Conservation (phyloP, 2,888 invertebrate genomes). For the Yponomeuta evonymella region DNA sequence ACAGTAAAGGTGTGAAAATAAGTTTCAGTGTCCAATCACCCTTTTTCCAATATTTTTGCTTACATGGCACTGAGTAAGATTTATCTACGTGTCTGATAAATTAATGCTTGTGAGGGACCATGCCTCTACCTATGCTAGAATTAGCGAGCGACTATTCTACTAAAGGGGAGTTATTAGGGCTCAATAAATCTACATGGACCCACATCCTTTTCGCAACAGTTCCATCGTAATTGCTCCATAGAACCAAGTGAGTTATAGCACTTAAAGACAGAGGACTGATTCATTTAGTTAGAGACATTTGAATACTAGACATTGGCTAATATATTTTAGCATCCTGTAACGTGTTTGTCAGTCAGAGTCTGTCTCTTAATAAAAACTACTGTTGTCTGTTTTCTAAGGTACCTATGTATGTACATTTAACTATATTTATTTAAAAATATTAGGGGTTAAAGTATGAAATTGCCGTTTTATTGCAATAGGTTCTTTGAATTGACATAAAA, state of each 20-base stretch:
- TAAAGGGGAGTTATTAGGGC: not conserved
- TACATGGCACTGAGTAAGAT: no score
- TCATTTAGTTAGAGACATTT: slow-evolving; percentile 5
- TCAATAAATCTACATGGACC: slow-evolving; percentile 4
- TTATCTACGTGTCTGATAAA: not conserved
- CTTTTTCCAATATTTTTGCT: no score
- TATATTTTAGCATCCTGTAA: not conserved
- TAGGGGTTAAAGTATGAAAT: no score
- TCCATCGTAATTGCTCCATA: slow-evolving; percentile 8
- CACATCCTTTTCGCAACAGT: not conserved
- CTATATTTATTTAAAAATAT: no score
- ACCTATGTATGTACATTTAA: no score
- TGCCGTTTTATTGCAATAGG: no score
- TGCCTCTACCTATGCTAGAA: not conserved
- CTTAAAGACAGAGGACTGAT: slow-evolving; percentile 5
- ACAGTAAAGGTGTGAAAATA: no score
- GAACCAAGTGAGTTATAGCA: not conserved
- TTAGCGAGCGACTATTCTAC: not conserved
- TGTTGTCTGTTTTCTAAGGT: no score
- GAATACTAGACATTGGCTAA: not conserved
- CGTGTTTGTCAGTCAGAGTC: not conserved
- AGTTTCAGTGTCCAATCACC: no score
- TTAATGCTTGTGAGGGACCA: not conserved
- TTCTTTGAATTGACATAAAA: no score
- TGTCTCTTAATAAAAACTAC: no score